Conservation (phyloP, 2,797 vertebrate species). For the Trachops cirrhosus region DNA sequence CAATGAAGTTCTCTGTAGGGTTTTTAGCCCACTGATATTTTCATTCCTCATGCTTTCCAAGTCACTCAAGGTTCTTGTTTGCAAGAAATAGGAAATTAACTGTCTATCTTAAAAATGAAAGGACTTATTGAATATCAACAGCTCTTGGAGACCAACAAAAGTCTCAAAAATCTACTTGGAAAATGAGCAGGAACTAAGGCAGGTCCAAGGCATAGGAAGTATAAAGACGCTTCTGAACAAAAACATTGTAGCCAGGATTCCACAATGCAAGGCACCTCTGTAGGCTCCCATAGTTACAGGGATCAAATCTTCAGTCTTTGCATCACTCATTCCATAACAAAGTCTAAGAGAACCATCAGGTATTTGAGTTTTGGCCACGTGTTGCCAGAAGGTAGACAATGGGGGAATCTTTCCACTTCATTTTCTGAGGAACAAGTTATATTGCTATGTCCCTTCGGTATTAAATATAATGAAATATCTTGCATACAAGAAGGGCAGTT, state of each 20-base stretch:
- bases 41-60: background rate
- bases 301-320: background rate
- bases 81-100: background rate
- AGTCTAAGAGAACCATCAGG: background rate
- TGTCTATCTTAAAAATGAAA: background rate
- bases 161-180: background rate
- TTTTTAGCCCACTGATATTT: background rate
- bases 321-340: background rate
- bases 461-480: background rate
- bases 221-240: background rate
- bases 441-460: accelerated
- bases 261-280: background rate
- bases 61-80: background rate
- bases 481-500: background rate
- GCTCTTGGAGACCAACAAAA: background rate
- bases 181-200: background rate
- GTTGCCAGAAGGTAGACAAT: background rate
- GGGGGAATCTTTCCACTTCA: background rate
- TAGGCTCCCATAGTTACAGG: background rate
- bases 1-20: background rate
- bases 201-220: background rate
- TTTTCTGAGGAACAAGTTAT: background rate
- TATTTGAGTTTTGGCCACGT: background rate
- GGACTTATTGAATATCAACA: background rate
- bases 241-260: background rate